Base-by-base conservation (phyloP, 2,797 vertebrate genomes). In the Sitta carolinensis region DNA sequence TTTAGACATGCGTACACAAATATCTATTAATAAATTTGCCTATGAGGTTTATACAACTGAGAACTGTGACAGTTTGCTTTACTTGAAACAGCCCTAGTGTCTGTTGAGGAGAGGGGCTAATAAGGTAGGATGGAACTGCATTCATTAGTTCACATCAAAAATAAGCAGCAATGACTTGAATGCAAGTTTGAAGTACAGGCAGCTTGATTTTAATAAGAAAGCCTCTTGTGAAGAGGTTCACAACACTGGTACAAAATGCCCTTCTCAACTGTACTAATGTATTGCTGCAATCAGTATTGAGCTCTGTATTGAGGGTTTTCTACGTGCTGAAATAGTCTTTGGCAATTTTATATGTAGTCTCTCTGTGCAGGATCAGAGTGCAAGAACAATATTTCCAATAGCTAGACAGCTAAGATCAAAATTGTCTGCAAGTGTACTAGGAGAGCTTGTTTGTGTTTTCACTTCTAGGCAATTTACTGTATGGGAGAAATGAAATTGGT, bases 261-360 rank as follows among this genome's bases (percentile, higher is more conserved):
- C n/a, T 63, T 86, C 52, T 89, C 25, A 45, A 8, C 34, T 89
- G 34, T 51, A 59, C 32, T 38, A 66, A 36, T 45, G 21, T 26
- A 17, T 76, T 74, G 36, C 32, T 93, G 38, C 45, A 70, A 13
- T 42, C 59, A 68, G 5, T n/a, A n/a, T 52, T 74, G 45, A 54
- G 42, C n/a, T 72, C 38, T 76, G 10, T 61, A 57, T 40, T 4
- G 13, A 61, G 15, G 9, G 9, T 15, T 50, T 72, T 61, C 52
- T 70, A 1, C 0, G 0, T 34, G 61, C 47, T 68, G 52, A 40
- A 87, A 16, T 11, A 23, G 4, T 5, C 27, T 74, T 47, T 54
- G 47, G 20, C 27, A 29, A 15, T 51, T 82, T 64, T 47, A 27
- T 23, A 4, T 12, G 3, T 40, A 51, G 25, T 66, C 13, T 69